Conservation (phyloP, 2,113 vertebrate genomes). For the Notiomystis cincta region DNA sequence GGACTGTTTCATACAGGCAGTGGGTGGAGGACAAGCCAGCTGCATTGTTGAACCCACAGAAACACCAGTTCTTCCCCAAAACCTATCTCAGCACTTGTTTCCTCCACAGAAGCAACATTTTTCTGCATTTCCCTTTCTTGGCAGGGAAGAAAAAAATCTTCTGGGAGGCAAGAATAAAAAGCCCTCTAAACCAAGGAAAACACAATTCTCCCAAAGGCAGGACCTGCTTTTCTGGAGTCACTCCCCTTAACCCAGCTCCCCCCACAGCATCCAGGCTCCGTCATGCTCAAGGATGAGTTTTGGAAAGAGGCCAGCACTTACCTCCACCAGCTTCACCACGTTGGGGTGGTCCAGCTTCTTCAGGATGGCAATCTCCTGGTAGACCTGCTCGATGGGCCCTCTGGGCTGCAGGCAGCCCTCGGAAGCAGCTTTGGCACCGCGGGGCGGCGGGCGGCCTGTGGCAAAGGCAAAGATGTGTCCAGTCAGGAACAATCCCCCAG, state of each 20-base stretch:
- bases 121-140: not conserved
- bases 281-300: accelerated
- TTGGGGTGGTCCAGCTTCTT: slow-evolving; percentile 98
- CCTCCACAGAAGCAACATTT: not conserved
- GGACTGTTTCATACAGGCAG: not conserved
- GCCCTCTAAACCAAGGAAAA: not conserved
- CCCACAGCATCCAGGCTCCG: not conserved
- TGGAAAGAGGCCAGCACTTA: not conserved
- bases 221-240: not conserved
- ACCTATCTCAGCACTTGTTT: not conserved
- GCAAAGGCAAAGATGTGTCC: not conserved
- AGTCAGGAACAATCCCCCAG: accelerated
- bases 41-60: not conserved
- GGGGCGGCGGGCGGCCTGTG: slow-evolving; percentile 90
- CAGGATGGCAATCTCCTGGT: slow-evolving; percentile 98
- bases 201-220: not conserved
- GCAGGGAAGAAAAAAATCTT: not conserved
- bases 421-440: slow-evolving; percentile 78
- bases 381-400: slow-evolving; percentile 93
- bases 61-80: not conserved
- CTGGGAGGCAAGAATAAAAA: not conserved
- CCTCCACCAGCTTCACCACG: slow-evolving; percentile 96
- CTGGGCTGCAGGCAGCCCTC: slow-evolving; percentile 84
- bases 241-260: not conserved
- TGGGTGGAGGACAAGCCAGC: not conserved